These are phyloP conservation scores for Xestia rhomboidea DNA, from an alignment of 2,888 invertebrate species.

Conservation along the genomic window DNA sequence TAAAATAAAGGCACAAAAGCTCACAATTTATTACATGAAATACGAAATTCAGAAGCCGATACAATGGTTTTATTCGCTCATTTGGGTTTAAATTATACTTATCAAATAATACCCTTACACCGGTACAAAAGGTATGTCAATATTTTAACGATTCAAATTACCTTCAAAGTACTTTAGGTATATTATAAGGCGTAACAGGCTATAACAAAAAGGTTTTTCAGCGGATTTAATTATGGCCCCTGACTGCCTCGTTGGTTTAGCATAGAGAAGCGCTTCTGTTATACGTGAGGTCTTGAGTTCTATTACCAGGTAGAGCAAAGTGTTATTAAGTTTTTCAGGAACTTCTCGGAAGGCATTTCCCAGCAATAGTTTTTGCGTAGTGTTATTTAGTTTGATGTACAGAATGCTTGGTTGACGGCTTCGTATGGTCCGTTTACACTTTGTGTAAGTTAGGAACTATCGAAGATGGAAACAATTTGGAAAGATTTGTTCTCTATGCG, in stretches of 20 bases:
- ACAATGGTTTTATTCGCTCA: conserved; percentile 13
- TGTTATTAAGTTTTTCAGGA: neutral
- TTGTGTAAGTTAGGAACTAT: neutral
- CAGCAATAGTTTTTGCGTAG: too few species aligned
- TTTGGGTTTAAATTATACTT: conserved; percentile 12
- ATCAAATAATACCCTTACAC: conserved; percentile 20
- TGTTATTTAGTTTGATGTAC: too few species aligned
- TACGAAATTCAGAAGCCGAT: conserved; percentile 10
- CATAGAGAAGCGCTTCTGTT: neutral
- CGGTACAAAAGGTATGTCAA: conserved; percentile 24
- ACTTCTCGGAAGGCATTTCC: neutral
- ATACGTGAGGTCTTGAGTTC: neutral
- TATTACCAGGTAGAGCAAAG: neutral
- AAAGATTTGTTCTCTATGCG: neutral
- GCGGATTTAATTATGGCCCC: conserved; percentile 52
- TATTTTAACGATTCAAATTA: conserved; percentile 22
- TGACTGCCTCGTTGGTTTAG: neutral
- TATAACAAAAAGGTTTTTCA: conserved; percentile 39
- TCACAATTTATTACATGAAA: conserved; percentile 21
- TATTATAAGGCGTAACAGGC: neutral
- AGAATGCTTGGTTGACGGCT: too few species aligned
- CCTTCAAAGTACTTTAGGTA: neutral
- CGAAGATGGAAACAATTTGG: neutral
- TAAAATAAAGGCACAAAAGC: conserved; percentile 15
- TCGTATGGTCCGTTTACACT: too few species aligned